Conservation (phyloP, 2,797 vertebrate genomes). For the Nyctalus aviator region DNA sequence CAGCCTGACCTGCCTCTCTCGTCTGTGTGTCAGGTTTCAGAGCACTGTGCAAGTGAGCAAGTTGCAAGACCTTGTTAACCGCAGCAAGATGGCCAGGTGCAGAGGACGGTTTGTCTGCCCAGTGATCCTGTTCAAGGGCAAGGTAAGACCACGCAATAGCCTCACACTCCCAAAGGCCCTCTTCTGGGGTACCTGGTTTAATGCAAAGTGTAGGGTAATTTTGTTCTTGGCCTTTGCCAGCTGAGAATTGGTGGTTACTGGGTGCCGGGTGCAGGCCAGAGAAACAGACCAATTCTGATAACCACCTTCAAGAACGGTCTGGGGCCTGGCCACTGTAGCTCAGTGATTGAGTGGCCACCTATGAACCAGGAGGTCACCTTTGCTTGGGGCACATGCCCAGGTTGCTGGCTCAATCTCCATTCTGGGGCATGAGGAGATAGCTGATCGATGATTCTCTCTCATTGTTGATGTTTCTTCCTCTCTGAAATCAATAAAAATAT, state of each 20-base stretch:
- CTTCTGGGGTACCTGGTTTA: neutral
- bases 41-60: slow-evolving; percentile 94
- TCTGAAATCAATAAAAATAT: no score
- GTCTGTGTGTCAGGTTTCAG: slow-evolving; percentile 90
- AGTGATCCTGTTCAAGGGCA: slow-evolving; percentile 98
- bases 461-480: no score
- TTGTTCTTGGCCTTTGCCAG: neutral
- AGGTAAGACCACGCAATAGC: slow-evolving; percentile 88
- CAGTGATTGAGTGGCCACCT: no score
- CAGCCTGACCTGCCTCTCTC: neutral
- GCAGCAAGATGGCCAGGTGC: slow-evolving; percentile 97
- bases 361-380: no score
- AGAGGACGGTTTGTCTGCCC: slow-evolving; percentile 98
- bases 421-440: no score
- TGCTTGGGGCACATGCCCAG: no score
- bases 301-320: neutral
- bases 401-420: no score
- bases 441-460: no score
- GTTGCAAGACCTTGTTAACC: slow-evolving; percentile 96
- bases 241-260: neutral
- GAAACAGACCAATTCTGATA: neutral
- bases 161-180: neutral
- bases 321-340: no score
- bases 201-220: neutral
- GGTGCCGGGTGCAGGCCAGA: neutral